Evolutionary conservation across 2,888 invertebrate species (phyloP).

Genomic region (Lucinisca nassula): DNA sequence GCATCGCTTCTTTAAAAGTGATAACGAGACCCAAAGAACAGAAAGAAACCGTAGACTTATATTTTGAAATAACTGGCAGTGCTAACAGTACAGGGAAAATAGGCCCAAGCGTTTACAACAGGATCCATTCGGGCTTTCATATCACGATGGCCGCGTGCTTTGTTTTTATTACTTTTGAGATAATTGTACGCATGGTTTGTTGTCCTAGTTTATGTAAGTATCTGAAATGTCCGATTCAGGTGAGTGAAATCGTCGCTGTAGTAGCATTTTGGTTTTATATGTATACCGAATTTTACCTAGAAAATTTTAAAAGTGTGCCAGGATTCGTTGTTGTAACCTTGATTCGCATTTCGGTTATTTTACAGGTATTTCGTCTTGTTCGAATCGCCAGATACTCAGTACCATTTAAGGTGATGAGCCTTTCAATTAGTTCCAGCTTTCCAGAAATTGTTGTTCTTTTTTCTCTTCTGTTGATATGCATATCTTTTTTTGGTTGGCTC

Average conservation of each 20-base stretch:
- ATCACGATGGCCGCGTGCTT: not conserved
- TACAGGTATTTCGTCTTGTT: not conserved
- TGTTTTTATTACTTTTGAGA: not conserved
- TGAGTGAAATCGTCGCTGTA: not conserved
- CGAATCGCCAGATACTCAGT: not conserved
- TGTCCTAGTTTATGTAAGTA: not conserved
- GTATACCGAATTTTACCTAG: not conserved
- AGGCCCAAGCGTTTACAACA: not conserved
- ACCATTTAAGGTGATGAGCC: not conserved
- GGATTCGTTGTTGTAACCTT: not conserved
- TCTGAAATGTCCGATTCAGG: not conserved
- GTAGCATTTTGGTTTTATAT: not conserved
- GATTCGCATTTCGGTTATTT: not conserved
- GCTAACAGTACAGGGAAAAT: not conserved
- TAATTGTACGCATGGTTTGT: not conserved
- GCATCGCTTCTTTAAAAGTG: not conserved
- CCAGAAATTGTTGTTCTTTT: conserved; percentile 12
- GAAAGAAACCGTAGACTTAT: not conserved
- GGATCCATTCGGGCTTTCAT: not conserved
- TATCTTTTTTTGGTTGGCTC: conserved; percentile 6
- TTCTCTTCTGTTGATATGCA: not conserved
- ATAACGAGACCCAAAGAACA: not conserved
- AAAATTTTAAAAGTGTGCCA: not conserved
- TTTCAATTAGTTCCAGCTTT: not conserved
- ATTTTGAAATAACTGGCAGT: not conserved